These are phyloP conservation scores for Asobara japonica DNA, from an alignment of 1,140 invertebrate genomes.

Conservation along the genomic window DNA sequence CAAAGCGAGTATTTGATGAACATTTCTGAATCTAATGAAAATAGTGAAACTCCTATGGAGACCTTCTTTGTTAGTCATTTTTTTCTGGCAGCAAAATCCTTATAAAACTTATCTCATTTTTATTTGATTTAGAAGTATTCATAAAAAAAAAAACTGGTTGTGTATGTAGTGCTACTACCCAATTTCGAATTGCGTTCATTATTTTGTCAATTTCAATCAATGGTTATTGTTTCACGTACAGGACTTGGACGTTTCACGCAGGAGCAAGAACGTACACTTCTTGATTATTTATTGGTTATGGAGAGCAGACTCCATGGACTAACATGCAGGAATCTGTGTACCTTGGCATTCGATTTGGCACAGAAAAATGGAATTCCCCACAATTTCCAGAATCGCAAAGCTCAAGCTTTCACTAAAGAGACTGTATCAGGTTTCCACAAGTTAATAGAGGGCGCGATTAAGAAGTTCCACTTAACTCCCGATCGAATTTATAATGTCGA, in stretches of 20 bases:
- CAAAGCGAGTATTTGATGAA: too few relatives aligned
- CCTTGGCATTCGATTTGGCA: constrained; percentile 44
- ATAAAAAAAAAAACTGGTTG: too few relatives aligned
- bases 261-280: background rate
- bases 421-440: constrained; percentile 22
- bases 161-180: too few relatives aligned
- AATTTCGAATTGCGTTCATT: too few relatives aligned
- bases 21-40: too few relatives aligned
- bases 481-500: constrained; percentile 43
- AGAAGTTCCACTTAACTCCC: background rate
- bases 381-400: constrained; percentile 37
- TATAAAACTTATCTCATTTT: too few relatives aligned
- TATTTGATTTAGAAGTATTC: too few relatives aligned
- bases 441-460: background rate
- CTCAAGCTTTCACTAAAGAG: constrained; percentile 32
- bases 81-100: too few relatives aligned
- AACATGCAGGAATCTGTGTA: background rate
- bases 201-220: too few relatives aligned
- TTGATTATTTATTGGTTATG: background rate
- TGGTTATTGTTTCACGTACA: background rate
- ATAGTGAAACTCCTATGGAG: too few relatives aligned
- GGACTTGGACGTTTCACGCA: background rate
- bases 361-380: constrained; percentile 42
- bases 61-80: too few relatives aligned
- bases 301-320: background rate